phyloP scores from a whole-genome alignment of 1,140 invertebrate genomes.

The Lasaia peninsularis region DNA sequence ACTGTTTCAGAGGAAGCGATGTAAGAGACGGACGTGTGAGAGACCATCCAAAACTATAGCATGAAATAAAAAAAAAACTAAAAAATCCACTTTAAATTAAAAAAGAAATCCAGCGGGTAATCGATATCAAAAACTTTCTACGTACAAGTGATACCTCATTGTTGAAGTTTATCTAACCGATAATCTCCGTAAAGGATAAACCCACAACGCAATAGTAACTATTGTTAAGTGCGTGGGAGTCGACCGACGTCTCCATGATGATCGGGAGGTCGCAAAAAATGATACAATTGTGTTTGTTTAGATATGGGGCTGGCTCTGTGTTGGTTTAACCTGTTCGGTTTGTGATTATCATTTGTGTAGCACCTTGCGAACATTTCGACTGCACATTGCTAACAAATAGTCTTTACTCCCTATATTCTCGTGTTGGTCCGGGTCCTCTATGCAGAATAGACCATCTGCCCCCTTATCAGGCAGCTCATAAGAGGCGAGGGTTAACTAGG shows the following conservation, averaged over 20 bases:
- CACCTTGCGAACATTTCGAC: neutral
- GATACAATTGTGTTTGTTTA: conserved; percentile 3
- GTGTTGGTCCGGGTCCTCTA: too few relatives aligned
- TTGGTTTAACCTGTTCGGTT: neutral
- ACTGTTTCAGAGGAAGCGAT: too few relatives aligned
- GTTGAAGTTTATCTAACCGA: neutral
- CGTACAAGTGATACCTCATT: neutral
- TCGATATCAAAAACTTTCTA: neutral
- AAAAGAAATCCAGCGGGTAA: neutral
- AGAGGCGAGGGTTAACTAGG: too few relatives aligned
- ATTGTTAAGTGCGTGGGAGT: neutral
- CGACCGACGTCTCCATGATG: neutral
- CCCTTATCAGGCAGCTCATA: too few relatives aligned
- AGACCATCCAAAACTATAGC: too few relatives aligned
- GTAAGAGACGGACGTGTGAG: too few relatives aligned
- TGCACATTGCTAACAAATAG: too few relatives aligned
- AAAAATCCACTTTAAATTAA: too few relatives aligned
- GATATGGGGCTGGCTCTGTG: neutral
- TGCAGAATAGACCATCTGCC: too few relatives aligned
- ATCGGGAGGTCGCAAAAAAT: neutral
- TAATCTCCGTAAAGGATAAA: neutral
- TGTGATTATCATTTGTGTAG: neutral
- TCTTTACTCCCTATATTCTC: too few relatives aligned
- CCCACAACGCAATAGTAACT: neutral
- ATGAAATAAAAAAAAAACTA: too few relatives aligned